Evolutionary conservation across 2,888 invertebrate species (phyloP), one percentile per base, ranked within the genome.

Genomic region (Melolontha melolontha): DNA sequence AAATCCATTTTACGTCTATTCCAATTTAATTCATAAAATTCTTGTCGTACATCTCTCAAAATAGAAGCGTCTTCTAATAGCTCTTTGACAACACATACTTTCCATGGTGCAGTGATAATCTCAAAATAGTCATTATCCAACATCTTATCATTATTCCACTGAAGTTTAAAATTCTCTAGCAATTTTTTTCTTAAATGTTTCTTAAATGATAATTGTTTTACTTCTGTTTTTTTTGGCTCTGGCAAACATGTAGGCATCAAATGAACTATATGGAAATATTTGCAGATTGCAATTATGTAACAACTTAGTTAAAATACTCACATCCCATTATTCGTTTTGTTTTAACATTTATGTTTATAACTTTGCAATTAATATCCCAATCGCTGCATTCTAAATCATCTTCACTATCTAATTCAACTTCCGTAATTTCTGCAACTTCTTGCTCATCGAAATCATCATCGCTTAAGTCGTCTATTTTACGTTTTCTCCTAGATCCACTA

Each of bases 1-100:
- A 96, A 84, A 79, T 96, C 96, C 89, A 95, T 93, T 79, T 90
- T 91, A 77, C 94, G 92, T 64, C 90, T 86, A 1, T 88, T 87
- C 87, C 94, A 92, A 69, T 90, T 87, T 16, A 92, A 77, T 59
- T 85, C 83, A 73, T 89, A 87, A 84, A 92, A 91, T 77, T 91
- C 90, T 44, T 89, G 85, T 11, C 90, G 85, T 17, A 92, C 84
- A 63, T 88, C 85, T 59, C 88, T 66, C 64, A 91, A 87, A 34
- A 89, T 85, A 22, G 84, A 84, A 0, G 85, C 79, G 73, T 87
- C 86, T 11, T 84, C 82, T 17, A 93, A 77, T 71, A 93, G 84
- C 71, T 91, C 85, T 10, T 90, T 87, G 39, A 93, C 80, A 10
- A 89, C 84, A 74, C 91, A 90, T 7, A 91, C 82, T 75, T 89